Conservation (phyloP, 1,140 invertebrate genomes). For the Calephelis nemesis region DNA sequence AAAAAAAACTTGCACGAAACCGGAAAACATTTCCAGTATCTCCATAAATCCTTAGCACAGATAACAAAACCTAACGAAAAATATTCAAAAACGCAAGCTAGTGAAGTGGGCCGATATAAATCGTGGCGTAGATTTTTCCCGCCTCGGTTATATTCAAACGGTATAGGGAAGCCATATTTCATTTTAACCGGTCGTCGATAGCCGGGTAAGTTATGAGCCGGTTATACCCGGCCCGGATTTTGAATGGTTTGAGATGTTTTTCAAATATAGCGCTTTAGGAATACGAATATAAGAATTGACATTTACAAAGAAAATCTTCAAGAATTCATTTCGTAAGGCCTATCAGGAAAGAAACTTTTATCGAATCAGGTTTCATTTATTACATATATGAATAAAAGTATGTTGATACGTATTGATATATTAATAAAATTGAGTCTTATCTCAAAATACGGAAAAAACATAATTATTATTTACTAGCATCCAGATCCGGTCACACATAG, state of each 20-base stretch:
- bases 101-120: slow-evolving; percentile 15
- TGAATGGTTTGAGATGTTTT: slow-evolving; percentile 15
- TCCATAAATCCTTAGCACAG: background rate
- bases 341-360: too few relatives aligned
- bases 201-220: slow-evolving; percentile 14
- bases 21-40: background rate
- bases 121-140: slow-evolving; percentile 19
- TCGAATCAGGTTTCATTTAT: background rate
- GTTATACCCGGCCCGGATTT: slow-evolving; percentile 9
- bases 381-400: background rate
- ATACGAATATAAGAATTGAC: background rate
- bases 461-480: too few relatives aligned
- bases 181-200: slow-evolving; percentile 26
- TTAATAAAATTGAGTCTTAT: too few relatives aligned
- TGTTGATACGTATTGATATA: too few relatives aligned
- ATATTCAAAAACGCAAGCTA: background rate
- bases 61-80: slow-evolving; percentile 4
- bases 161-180: slow-evolving; percentile 22
- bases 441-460: too few relatives aligned
- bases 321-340: too few relatives aligned
- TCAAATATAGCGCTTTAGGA: slow-evolving; percentile 2
- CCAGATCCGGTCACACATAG: too few relatives aligned
- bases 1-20: too few relatives aligned
- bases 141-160: slow-evolving; percentile 24
- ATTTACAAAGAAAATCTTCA: too few relatives aligned